phyloP scores from a whole-genome alignment of 2,797 vertebrate species.

The Peromyscus eremicus region DNA sequence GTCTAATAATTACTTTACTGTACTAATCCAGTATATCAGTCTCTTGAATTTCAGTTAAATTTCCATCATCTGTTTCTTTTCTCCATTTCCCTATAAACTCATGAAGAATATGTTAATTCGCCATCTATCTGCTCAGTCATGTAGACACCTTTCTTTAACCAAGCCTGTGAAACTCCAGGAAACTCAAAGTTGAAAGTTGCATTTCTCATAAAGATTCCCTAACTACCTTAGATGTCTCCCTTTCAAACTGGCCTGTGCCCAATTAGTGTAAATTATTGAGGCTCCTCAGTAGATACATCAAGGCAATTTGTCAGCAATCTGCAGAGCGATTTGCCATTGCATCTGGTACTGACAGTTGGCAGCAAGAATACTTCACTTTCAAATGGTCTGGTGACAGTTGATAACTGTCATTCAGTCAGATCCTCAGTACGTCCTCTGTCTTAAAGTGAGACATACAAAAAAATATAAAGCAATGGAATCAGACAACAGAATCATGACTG shows the following conservation, averaged over 20 bases:
- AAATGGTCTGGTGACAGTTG: slow-evolving; percentile 66
- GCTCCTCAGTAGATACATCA: slow-evolving; percentile 57
- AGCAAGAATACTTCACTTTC: slow-evolving; percentile 65
- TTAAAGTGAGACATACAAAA: slow-evolving; percentile 15
- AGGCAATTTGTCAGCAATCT: slow-evolving; percentile 70
- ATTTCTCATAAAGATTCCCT: slow-evolving; percentile 32
- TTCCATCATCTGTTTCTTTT: not conserved
- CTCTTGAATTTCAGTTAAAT: not conserved
- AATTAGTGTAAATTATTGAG: slow-evolving; percentile 67
- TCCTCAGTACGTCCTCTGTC: not conserved
- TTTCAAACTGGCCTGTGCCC: slow-evolving; percentile 47
- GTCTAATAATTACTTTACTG: not conserved
- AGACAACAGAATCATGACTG: not conserved
- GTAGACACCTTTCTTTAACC: not conserved
- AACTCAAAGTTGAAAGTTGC: slow-evolving; percentile 10
- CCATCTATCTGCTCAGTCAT: not conserved
- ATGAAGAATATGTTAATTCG: not conserved
- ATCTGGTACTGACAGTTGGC: slow-evolving; percentile 74
- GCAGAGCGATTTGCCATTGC: slow-evolving; percentile 63
- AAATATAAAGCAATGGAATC: not conserved
- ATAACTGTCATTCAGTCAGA: slow-evolving; percentile 66
- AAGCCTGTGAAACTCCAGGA: not conserved
- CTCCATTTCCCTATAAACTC: not conserved
- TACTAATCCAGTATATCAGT: not conserved
- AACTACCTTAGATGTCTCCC: not conserved